phyloP scores from a whole-genome alignment of 1,140 invertebrate species.

The Stenopsyche tienmushanensis region DNA sequence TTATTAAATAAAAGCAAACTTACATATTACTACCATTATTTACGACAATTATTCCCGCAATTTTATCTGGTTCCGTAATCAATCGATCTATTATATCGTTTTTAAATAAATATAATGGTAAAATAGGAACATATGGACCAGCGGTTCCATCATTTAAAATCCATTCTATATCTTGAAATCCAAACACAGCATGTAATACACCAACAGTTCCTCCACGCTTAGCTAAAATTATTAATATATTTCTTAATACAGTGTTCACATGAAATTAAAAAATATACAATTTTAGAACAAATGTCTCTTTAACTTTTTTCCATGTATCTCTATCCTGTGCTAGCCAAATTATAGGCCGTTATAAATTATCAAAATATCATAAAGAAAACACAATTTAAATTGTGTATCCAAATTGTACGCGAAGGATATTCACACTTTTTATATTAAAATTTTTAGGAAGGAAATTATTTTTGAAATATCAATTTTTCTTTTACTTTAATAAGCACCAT shows the following conservation, averaged over 20 bases:
- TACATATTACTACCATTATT: slow-evolving; percentile 52
- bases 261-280: neutral
- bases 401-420: neutral
- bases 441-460: no score
- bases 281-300: slow-evolving; percentile 5
- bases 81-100: slow-evolving; percentile 54
- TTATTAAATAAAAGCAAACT: slow-evolving; percentile 18
- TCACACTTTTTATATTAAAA: no score
- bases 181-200: slow-evolving; percentile 73
- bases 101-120: slow-evolving; percentile 65
- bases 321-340: neutral
- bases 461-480: no score
- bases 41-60: slow-evolving; percentile 60
- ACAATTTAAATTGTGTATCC: neutral
- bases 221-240: slow-evolving; percentile 52
- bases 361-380: slow-evolving; percentile 8
- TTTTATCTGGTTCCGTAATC: slow-evolving; percentile 50
- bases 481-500: no score
- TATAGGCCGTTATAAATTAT: neutral
- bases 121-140: slow-evolving; percentile 69
- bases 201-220: slow-evolving; percentile 76
- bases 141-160: slow-evolving; percentile 67
- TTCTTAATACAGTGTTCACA: neutral
- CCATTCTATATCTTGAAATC: slow-evolving; percentile 68
- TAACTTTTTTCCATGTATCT: neutral